These are phyloP conservation scores for Neogobius melanostomus DNA, from an alignment of 2,113 vertebrate genomes.

Conservation along the genomic window DNA sequence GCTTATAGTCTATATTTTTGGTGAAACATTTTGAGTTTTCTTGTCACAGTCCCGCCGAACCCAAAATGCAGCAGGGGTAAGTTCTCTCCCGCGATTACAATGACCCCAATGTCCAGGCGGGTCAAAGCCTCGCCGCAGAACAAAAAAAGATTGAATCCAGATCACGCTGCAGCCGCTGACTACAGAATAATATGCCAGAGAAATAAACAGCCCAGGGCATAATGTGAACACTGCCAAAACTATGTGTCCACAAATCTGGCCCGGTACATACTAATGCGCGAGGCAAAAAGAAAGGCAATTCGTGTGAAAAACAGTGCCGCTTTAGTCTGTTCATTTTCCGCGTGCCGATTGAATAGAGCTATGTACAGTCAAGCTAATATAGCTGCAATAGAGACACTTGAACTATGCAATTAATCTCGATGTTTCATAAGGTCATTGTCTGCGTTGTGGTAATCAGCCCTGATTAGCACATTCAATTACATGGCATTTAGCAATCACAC, in stretches of 20 bases:
- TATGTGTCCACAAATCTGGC: constrained; percentile 31
- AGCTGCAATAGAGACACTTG: not conserved
- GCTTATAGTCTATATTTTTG: not conserved
- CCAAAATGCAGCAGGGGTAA: constrained; percentile 12
- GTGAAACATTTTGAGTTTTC: not conserved
- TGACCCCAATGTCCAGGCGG: constrained; percentile 26
- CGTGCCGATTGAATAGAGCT: not conserved
- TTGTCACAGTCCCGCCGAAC: not conserved
- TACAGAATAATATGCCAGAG: constrained; percentile 42
- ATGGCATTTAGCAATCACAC: constrained; percentile 4
- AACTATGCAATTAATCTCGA: not conserved
- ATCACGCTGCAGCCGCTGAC: constrained; percentile 22
- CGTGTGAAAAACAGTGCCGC: not conserved
- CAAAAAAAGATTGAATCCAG: constrained; percentile 34
- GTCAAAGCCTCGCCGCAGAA: constrained; percentile 28
- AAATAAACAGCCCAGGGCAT: constrained; percentile 49
- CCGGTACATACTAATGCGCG: constrained; percentile 36
- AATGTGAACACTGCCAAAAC: constrained; percentile 26
- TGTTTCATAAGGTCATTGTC: constrained; percentile 2
- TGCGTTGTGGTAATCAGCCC: not conserved
- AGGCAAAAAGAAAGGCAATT: not conserved
- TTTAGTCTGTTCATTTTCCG: not conserved
- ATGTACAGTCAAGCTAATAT: not conserved
- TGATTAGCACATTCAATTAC: not conserved
- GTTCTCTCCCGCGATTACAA: constrained; percentile 28